phyloP scores from a whole-genome alignment of 2,113 vertebrate genomes.

The Marcusenius ussheri region DNA sequence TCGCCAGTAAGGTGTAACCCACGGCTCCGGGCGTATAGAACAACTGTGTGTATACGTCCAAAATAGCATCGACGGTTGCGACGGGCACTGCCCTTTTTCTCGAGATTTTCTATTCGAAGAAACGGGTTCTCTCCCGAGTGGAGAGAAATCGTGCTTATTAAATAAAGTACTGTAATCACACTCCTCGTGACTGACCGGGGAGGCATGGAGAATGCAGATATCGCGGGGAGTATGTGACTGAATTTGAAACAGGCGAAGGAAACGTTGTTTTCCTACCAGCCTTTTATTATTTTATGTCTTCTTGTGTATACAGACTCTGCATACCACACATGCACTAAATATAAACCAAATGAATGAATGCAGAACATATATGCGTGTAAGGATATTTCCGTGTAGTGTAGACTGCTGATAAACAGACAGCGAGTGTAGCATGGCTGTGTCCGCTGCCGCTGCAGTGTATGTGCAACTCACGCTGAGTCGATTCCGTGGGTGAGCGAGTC shows the following conservation, averaged over 20 bases:
- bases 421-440: constrained; percentile 17
- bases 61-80: constrained; percentile 68
- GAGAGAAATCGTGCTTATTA: constrained; percentile 41
- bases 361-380: not conserved
- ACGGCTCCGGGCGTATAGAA: constrained; percentile 59
- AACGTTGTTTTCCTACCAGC: not conserved
- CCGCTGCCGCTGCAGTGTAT: constrained; percentile 26
- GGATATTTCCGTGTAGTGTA: not conserved
- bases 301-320: too few relatives aligned
- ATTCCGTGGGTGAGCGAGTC: constrained; percentile 79
- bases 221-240: not conserved
- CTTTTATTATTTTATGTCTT: not conserved
- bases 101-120: constrained; percentile 55
- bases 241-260: constrained; percentile 2
- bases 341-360: not conserved
- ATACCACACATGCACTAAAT: not conserved
- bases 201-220: constrained; percentile 29
- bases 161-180: constrained; percentile 29
- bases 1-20: constrained; percentile 46
- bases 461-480: constrained; percentile 65
- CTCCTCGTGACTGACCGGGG: constrained; percentile 42
- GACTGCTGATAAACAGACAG: not conserved
- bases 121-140: constrained; percentile 57
- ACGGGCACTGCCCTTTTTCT: constrained; percentile 58
- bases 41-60: constrained; percentile 58